Base-by-base conservation (phyloP, 2,113 vertebrate genomes). In the Microcebus griseorufus region DNA sequence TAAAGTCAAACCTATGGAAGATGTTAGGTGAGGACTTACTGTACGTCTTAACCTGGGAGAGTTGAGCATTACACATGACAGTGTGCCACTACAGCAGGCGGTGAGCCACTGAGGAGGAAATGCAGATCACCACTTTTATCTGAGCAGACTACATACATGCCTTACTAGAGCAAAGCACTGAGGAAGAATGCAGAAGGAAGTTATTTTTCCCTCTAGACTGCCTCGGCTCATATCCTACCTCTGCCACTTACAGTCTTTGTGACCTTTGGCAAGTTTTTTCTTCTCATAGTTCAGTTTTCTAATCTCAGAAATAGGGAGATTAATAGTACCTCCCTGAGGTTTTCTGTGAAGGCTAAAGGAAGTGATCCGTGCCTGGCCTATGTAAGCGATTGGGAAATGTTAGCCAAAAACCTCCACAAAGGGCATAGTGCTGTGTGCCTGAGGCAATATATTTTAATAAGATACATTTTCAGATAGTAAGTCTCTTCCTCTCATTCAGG, bases 61-160 rank as follows among this genome's bases (percentile, higher is more conserved):
- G 0, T 3, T n/a, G 39, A 14, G 29, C 51, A 4, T 69, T 9
- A 0, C 0, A 48, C 20, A 0, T 2, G 22, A 25, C 2, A 23
- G 5, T 3, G 17, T 45, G 23, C 27, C 10, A 18, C 32, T 23
- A 0, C 7, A 20, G 87, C 87, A n/a, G 25, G 10, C 4, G 2
- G 37, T 29, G 55, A 7, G 60, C 58, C 39, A 2, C 22, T 7
- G 39, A 13, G 58, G 73, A 67, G 4, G 58, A 48, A 65, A 4
- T 45, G 39, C 3, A 6, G n/a, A 9, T 22, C 42, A 2, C n/a
- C 37, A 32, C 2, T 34, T 39, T 51, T 76, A 42, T 37, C 87
- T 72, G 64, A 60, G 17, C 20, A 42, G 48, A 14, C 20, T 48
- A 6, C 7, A n/a, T 16, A 13, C 62, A 48, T 22, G 16, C 73